These are phyloP conservation scores for Botia almorhae DNA, from an alignment of 2,797 vertebrate species.

Conservation along the genomic window DNA sequence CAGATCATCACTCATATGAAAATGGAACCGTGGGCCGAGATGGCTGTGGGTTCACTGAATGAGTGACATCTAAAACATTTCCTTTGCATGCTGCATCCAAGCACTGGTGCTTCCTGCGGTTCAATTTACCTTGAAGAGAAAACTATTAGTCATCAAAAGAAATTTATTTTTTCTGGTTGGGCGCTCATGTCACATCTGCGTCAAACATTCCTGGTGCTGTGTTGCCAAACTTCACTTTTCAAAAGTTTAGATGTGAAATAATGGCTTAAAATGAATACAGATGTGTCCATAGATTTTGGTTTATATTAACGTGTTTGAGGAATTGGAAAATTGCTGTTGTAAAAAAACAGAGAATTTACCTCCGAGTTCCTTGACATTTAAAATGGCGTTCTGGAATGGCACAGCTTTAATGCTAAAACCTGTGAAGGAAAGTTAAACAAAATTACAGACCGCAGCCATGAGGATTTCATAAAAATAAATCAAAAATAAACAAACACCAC, in stretches of 20 bases:
- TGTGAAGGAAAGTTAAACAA: slow-evolving; percentile 67
- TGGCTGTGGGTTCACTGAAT: slow-evolving; percentile 35
- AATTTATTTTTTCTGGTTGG: slow-evolving; percentile 10
- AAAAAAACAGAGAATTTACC: slow-evolving; percentile 70
- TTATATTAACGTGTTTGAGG: background rate
- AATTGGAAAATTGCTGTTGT: no score
- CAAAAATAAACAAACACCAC: background rate
- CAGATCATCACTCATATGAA: slow-evolving; percentile 32
- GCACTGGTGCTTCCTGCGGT: slow-evolving; percentile 31
- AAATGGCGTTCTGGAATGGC: slow-evolving; percentile 86
- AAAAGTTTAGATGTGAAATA: background rate
- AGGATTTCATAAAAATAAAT: slow-evolving; percentile 17
- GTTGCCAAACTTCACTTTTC: slow-evolving; percentile 20
- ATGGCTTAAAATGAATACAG: slow-evolving; percentile 14
- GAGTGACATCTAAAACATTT: slow-evolving; percentile 46
- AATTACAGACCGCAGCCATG: background rate
- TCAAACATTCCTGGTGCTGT: background rate
- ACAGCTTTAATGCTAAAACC: slow-evolving; percentile 91
- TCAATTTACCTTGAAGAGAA: slow-evolving; percentile 42
- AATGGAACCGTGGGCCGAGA: slow-evolving; percentile 24
- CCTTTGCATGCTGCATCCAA: slow-evolving; percentile 28
- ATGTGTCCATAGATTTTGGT: background rate
- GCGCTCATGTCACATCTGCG: slow-evolving; percentile 28
- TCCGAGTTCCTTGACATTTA: slow-evolving; percentile 91
- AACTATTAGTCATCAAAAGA: slow-evolving; percentile 34